These are phyloP conservation scores for Parus major DNA, from an alignment of 2,113 vertebrate genomes.

Conservation along the genomic window DNA sequence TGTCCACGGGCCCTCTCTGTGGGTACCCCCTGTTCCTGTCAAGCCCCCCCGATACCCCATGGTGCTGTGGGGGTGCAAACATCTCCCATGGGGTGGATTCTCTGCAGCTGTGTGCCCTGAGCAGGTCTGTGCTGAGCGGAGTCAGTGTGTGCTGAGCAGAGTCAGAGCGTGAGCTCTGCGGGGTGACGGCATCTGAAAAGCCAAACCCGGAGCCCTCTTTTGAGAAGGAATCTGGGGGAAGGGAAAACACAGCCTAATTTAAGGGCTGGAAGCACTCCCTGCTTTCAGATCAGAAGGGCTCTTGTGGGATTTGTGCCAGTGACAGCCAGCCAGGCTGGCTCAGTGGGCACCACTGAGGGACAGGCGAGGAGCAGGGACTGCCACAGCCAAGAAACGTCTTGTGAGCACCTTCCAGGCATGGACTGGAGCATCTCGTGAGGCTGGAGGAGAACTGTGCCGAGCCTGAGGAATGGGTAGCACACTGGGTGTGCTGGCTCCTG, in stretches of 20 bases:
- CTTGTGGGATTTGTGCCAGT: neutral
- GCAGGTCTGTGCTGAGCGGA: neutral
- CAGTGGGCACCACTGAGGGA: neutral
- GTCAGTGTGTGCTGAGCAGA: neutral
- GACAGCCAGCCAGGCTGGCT: neutral
- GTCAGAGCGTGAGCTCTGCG: accelerated
- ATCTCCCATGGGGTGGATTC: neutral
- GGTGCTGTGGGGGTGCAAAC: neutral
- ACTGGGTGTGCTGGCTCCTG: neutral
- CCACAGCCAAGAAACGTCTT: accelerated
- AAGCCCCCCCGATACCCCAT: accelerated
- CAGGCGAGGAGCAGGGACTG: neutral
- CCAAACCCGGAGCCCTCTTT: neutral
- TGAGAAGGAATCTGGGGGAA: neutral
- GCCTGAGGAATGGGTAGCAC: accelerated
- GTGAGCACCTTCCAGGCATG: neutral
- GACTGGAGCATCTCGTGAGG: neutral
- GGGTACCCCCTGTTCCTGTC: neutral
- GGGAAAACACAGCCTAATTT: accelerated
- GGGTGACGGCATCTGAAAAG: accelerated
- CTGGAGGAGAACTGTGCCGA: neutral
- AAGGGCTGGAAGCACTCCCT: neutral
- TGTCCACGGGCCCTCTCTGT: neutral
- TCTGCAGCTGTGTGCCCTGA: accelerated
- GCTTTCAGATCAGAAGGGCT: neutral